These are phyloP conservation scores for Lasioglossum baleicum DNA, from an alignment of 1,140 invertebrate genomes.

Conservation along the genomic window DNA sequence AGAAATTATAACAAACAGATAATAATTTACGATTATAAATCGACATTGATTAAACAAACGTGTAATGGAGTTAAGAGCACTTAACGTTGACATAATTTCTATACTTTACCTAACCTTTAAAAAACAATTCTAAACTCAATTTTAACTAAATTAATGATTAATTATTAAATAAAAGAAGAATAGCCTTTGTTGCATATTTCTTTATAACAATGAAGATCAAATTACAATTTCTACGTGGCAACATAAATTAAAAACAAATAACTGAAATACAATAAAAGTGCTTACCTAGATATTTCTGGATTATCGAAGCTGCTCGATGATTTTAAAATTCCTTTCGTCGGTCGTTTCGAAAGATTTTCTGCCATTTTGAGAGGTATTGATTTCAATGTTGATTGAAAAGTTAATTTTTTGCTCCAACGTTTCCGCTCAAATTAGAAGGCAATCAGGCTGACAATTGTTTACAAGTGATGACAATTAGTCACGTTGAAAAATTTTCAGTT, in stretches of 20 bases:
- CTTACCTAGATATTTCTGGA: conserved; percentile 82
- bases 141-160: not conserved
- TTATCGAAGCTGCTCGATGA: conserved; percentile 93
- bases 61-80: not conserved
- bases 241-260: not conserved
- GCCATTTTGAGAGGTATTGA: conserved; percentile 70
- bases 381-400: conserved; percentile 22
- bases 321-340: conserved; percentile 95
- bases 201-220: not conserved
- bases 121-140: not conserved
- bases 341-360: conserved; percentile 80
- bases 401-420: conserved; percentile 17
- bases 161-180: not conserved
- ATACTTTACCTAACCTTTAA: conserved; percentile 31
- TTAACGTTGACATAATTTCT: not conserved
- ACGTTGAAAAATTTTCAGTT: conserved; percentile 16
- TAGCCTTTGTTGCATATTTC: not conserved
- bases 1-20: not conserved
- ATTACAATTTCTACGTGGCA: not conserved
- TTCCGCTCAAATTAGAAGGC: conserved; percentile 3
- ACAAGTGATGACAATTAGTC: conserved; percentile 7
- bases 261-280: conserved; percentile 25
- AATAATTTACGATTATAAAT: not conserved
- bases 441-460: conserved; percentile 14
- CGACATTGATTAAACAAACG: not conserved